Percentiles rank a stretch among this genome's conserved stretches.
Conservation (phyloP, 2,797 vertebrate species). For the Ammospiza maritima region DNA sequence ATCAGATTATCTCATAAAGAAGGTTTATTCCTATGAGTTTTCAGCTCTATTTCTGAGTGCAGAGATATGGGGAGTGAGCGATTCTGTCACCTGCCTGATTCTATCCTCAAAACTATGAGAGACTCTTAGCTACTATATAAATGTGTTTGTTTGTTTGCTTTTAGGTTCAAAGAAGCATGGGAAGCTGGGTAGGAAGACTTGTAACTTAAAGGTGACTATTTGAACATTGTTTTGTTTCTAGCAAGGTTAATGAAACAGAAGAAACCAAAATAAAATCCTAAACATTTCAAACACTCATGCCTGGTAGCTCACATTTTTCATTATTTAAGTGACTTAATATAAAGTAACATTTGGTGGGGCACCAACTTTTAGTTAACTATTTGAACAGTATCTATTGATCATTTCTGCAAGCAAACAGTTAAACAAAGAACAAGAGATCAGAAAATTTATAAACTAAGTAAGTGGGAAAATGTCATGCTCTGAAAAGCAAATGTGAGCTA, state of each 20-base stretch:
- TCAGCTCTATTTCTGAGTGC: neutral
- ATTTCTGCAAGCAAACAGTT: neutral
- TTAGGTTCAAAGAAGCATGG: constrained; percentile 33
- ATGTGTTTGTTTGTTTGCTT: neutral
- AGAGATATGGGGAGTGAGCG: neutral
- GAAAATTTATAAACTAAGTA: neutral
- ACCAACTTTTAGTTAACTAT: neutral
- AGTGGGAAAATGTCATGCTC: neutral
- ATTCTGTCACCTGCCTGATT: neutral
- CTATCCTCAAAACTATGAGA: neutral
- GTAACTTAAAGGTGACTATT: neutral
- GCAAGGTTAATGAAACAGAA: neutral
- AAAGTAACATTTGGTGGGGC: neutral
- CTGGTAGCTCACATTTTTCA: neutral
- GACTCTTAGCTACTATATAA: neutral
- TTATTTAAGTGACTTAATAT: neutral
- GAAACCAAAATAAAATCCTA: neutral
- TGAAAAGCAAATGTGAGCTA: neutral
- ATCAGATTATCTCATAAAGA: neutral
- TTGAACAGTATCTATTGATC: neutral
- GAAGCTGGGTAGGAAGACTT: constrained; percentile 8
- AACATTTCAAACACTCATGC: neutral
- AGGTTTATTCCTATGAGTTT: neutral
- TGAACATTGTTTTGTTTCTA: neutral
- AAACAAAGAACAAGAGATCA: neutral